A percentile compares a stretch with the other conserved stretches of the same genome.
These are phyloP conservation scores for Lutraria lutraria DNA, from an alignment of 2,888 invertebrate species.

Conservation along the genomic window DNA sequence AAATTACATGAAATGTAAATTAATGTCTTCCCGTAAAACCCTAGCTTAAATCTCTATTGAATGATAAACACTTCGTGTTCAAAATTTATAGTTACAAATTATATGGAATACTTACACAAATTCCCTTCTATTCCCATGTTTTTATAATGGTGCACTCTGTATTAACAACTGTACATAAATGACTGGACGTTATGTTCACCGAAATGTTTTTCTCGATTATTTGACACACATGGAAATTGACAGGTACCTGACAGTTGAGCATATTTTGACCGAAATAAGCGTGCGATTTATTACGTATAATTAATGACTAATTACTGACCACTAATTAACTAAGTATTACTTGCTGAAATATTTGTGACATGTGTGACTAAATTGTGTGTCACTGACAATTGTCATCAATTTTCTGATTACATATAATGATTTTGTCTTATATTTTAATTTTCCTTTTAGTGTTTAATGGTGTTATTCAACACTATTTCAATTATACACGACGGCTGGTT, in stretches of 20 bases:
- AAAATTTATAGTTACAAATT: neutral
- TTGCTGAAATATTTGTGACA: neutral
- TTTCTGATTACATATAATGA: no score
- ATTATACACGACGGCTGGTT: no score
- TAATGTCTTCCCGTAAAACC: no score
- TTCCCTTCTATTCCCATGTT: neutral
- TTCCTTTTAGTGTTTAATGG: no score
- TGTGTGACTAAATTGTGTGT: neutral
- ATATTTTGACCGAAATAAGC: neutral
- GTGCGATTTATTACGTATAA: constrained; percentile 15
- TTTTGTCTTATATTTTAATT: no score
- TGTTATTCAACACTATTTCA: no score
- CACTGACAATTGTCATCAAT: neutral
- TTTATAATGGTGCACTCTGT: neutral
- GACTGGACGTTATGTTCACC: no score
- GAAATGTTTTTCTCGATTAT: neutral
- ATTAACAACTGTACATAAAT: no score
- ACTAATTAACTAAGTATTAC: neutral
- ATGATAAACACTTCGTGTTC: neutral
- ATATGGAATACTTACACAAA: constrained; percentile 7
- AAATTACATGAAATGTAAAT: no score
- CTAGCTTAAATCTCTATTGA: no score
- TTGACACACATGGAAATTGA: neutral
- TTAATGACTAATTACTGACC: constrained; percentile 20
- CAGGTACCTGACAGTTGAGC: neutral